Evolutionary conservation across 1,140 invertebrate genomes (phyloP), one percentile per base, ranked within the genome.

Genomic region (Diorhabda carinulata): DNA sequence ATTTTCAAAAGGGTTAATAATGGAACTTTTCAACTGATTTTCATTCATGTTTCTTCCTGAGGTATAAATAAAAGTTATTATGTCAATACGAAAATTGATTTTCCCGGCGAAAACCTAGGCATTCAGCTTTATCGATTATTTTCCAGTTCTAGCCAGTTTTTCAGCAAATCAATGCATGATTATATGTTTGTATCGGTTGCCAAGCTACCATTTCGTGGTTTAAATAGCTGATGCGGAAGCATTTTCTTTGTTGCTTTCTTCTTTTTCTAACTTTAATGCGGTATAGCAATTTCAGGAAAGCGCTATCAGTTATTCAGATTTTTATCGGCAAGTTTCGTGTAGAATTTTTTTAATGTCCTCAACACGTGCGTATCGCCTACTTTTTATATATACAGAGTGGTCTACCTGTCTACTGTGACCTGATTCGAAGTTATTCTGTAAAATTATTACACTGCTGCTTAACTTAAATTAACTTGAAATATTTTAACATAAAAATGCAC

Each of bases 181-280:
- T 68, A 67, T 76, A 67, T 78, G 77, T 78, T 79, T 78, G 78
- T 78, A 76, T 78, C 68, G 72, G 78, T 79, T 77, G 77, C 78
- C 66, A 68, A 68, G 78, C 66, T 74, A 79, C 78, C 76, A 66
- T 77, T 75, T 74, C 74, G 69, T 74, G 73, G 72, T 73, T 72
- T 70, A 72, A 72, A 66, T 69, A 68, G 63, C 60, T 73, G 65
- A 66, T 70, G 66, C 66, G 69, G 69, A 73, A 73, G 69, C 64
- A 68, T 73, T 73, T 73, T 70, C 69, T 70, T 73, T 72, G 70
- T 47, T 66, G 41, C n/a, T 59, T 66, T 68, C 70, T 67, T 66
- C 57, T 72, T 70, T 73, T 69, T 72, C 68, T 67, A 72, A 57
- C 64, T 65, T 63, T 68, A 71, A 71, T 71, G 70, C 70, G 62